These are phyloP conservation scores for Phengaris alcon DNA, from an alignment of 2,888 invertebrate genomes.

Conservation along the genomic window DNA sequence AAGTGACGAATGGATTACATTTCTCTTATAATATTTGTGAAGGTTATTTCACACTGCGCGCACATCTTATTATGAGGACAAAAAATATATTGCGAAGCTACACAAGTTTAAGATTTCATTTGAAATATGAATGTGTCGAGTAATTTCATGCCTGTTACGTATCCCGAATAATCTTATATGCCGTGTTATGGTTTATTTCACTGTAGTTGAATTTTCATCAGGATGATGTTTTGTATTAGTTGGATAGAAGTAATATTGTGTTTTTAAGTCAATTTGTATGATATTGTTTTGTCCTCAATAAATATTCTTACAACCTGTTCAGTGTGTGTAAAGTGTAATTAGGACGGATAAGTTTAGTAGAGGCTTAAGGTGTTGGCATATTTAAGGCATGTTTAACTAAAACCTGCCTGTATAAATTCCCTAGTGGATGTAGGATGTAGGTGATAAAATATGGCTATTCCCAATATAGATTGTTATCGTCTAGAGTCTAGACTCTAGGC, in stretches of 20 bases:
- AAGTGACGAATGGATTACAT: slow-evolving; percentile 19
- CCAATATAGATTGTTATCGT: slow-evolving; percentile 1
- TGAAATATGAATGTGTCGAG: slow-evolving; percentile 21
- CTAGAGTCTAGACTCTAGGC: background rate
- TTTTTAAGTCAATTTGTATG: too few species aligned
- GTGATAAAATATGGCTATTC: slow-evolving; percentile 12
- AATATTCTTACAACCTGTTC: too few species aligned
- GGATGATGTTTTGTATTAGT: background rate
- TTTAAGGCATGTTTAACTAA: background rate
- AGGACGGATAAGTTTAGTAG: too few species aligned
- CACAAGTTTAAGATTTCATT: slow-evolving; percentile 26
- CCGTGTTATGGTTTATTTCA: background rate
- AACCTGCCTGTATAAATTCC: slow-evolving; percentile 2
- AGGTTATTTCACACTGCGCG: slow-evolving; percentile 72
- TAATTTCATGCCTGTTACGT: slow-evolving; percentile 14
- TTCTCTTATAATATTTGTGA: slow-evolving; percentile 30
- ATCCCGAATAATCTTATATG: slow-evolving; percentile 8
- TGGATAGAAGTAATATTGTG: too few species aligned
- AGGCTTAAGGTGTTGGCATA: background rate
- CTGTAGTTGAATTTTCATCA: background rate
- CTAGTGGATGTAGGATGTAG: slow-evolving; percentile 2
- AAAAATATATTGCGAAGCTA: slow-evolving; percentile 18
- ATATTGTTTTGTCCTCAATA: too few species aligned
- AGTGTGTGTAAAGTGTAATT: too few species aligned
- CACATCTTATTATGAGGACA: slow-evolving; percentile 46